phyloP scores from a whole-genome alignment of 1,140 invertebrate species.

The Megalopta genalis region DNA sequence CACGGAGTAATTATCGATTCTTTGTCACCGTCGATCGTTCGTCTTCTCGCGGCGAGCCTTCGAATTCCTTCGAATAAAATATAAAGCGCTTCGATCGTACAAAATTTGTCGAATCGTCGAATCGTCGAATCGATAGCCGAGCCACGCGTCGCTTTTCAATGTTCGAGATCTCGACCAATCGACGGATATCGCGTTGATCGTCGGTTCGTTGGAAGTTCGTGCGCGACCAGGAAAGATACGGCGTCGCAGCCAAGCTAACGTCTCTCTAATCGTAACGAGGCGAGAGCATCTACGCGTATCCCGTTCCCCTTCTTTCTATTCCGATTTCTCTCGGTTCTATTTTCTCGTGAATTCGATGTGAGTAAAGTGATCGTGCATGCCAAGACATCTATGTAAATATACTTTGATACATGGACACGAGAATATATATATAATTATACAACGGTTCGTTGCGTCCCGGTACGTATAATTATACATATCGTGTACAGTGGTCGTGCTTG shows the following conservation, averaged over 20 bases:
- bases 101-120: no score
- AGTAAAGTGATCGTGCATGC: conserved; percentile 75
- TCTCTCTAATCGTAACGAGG: not conserved
- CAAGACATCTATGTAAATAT: conserved; percentile 76
- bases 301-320: conserved; percentile 12
- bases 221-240: not conserved
- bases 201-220: not conserved
- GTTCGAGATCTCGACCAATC: no score
- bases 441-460: no score
- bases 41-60: no score
- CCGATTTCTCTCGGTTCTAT: not conserved
- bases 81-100: no score
- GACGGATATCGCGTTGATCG: not conserved
- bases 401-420: conserved; percentile 37
- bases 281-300: not conserved
- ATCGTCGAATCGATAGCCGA: no score
- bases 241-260: not conserved
- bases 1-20: no score
- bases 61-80: no score
- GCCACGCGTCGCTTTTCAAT: no score
- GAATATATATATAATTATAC: conserved; percentile 54
- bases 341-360: conserved; percentile 42
- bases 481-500: conserved; percentile 71
- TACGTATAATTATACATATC: conserved; percentile 26
- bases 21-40: no score